A percentile compares a stretch with the other conserved stretches of the same genome.
These are phyloP conservation scores for Girardinus metallicus DNA, from an alignment of 2,797 vertebrate genomes.

Conservation along the genomic window DNA sequence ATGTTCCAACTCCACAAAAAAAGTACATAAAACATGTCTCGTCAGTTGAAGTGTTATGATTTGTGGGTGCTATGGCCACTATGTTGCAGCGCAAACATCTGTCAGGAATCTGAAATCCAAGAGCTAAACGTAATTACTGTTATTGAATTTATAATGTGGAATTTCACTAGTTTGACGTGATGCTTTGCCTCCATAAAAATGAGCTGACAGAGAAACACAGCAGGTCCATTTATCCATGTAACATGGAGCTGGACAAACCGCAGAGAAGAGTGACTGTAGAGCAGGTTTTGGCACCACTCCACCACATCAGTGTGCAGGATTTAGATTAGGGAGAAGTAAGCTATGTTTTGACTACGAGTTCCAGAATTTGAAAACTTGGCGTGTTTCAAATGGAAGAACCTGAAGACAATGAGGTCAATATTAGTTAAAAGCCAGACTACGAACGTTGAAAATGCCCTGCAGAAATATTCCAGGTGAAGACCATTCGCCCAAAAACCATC, in stretches of 20 bases:
- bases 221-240: not conserved
- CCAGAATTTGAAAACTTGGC: not conserved
- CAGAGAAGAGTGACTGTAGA: not conserved
- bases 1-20: not conserved
- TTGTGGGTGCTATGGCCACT: not conserved
- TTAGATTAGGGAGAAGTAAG: not conserved
- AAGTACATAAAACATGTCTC: not conserved
- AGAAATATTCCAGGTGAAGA: not conserved
- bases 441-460: not conserved
- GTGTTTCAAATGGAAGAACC: not conserved
- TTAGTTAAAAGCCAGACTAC: not conserved
- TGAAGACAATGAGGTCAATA: not conserved
- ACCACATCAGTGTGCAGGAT: not conserved
- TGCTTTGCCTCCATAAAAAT: not conserved
- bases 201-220: conserved; percentile 1
- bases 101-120: not conserved
- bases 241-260: not conserved
- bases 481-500: no score
- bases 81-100: not conserved
- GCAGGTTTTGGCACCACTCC: not conserved
- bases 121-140: not conserved
- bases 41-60: not conserved
- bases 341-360: not conserved
- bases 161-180: not conserved
- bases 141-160: not conserved